These are phyloP conservation scores for Ichneumon xanthorius DNA, from an alignment of 2,888 invertebrate species.

Conservation along the genomic window DNA sequence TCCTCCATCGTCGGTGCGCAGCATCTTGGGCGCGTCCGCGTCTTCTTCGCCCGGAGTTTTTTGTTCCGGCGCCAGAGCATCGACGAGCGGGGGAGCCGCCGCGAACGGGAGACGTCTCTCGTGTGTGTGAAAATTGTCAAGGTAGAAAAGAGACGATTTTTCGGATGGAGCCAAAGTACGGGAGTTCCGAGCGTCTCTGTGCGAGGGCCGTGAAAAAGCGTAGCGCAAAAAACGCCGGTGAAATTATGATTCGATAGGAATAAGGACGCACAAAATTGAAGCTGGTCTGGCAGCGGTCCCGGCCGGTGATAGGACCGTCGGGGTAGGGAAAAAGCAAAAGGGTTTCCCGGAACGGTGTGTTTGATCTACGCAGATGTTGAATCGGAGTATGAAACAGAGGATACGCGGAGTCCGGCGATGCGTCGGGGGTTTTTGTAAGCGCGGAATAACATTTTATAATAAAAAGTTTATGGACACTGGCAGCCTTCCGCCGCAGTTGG, in stretches of 20 bases:
- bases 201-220: background rate
- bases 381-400: background rate
- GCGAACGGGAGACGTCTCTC: background rate
- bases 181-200: background rate
- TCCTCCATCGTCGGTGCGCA: constrained; percentile 4
- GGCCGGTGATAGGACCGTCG: background rate
- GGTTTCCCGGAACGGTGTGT: background rate
- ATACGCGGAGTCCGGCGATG: background rate
- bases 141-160: background rate
- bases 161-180: background rate
- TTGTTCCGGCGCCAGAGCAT: constrained; percentile 4
- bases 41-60: background rate
- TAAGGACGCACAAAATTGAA: background rate
- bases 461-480: constrained; percentile 30
- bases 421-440: constrained; percentile 6
- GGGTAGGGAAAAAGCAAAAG: background rate
- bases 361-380: background rate
- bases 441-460: background rate
- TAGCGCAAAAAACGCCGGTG: background rate
- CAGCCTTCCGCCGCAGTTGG: constrained; percentile 12
- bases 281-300: background rate
- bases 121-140: background rate
- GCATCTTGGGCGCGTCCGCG: constrained; percentile 2
- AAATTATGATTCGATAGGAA: background rate
- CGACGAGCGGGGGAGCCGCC: background rate